Conservation (phyloP, 2,888 invertebrate species). For the Siphonodentalium dalli region DNA sequence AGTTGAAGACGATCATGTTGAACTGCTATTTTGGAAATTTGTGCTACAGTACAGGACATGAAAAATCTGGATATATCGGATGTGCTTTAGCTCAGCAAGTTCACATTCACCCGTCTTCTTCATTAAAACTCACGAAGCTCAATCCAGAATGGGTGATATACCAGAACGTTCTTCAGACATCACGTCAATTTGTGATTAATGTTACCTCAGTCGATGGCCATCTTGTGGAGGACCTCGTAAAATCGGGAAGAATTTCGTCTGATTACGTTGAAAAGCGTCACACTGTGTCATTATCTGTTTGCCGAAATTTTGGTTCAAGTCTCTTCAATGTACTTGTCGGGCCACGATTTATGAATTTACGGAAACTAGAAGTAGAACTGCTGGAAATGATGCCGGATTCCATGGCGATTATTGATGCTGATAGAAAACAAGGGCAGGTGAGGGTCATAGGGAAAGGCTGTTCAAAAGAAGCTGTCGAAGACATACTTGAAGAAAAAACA, state of each 20-base stretch:
- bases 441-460: too few species aligned
- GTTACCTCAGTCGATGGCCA: slow-evolving; percentile 45
- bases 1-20: slow-evolving; percentile 44
- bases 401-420: slow-evolving; percentile 39
- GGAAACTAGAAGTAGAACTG: slow-evolving; percentile 33
- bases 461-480: too few species aligned
- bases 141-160: slow-evolving; percentile 51
- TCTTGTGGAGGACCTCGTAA: slow-evolving; percentile 31
- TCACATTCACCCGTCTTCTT: slow-evolving; percentile 53
- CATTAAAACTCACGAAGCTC: slow-evolving; percentile 34
- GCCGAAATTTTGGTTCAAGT: slow-evolving; percentile 36
- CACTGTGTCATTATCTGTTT: too few species aligned
- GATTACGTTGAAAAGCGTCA: slow-evolving; percentile 30
- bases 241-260: slow-evolving; percentile 20
- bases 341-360: slow-evolving; percentile 33
- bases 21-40: slow-evolving; percentile 40
- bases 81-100: slow-evolving; percentile 34
- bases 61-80: slow-evolving; percentile 46
- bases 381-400: slow-evolving; percentile 16
- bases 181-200: slow-evolving; percentile 45
- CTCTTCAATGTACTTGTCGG: slow-evolving; percentile 41
- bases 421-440: slow-evolving; percentile 34
- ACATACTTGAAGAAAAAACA: too few species aligned
- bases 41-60: slow-evolving; percentile 46
- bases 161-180: slow-evolving; percentile 45